Evolutionary conservation across 2,113 vertebrate genomes (phyloP).

Genomic region (Spizaetus ornatus): DNA sequence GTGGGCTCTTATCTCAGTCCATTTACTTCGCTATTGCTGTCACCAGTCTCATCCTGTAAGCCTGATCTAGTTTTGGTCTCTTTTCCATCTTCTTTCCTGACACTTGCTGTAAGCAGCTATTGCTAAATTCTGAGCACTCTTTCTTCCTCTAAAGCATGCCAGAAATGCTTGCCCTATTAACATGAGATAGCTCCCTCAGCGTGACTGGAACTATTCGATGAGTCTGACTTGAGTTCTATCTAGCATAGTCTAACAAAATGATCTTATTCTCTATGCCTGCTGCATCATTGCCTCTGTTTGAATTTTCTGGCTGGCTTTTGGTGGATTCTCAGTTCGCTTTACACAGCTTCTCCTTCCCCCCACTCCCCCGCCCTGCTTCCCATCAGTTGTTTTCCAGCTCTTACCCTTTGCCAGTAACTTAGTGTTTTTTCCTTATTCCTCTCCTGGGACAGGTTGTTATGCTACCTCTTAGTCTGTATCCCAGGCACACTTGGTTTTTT

Average conservation of each 20-base stretch:
- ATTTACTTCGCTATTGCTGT: background rate
- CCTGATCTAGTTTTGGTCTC: background rate
- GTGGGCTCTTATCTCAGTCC: background rate
- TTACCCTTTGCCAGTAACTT: background rate
- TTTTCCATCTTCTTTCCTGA: background rate
- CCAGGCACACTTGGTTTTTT: background rate
- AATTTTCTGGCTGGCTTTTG: background rate
- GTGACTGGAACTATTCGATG: background rate
- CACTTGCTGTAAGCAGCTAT: background rate
- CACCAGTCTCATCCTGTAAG: background rate
- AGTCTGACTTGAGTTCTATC: background rate
- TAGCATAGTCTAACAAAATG: background rate
- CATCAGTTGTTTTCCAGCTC: background rate
- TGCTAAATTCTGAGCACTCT: background rate
- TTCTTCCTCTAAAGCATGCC: background rate
- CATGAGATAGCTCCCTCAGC: background rate
- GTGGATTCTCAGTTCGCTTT: background rate
- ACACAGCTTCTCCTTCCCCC: background rate
- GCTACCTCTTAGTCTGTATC: background rate
- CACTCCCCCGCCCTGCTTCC: accelerated
- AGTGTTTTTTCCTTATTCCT: background rate
- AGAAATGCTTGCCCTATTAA: background rate
- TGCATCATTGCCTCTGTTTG: background rate
- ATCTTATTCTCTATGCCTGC: background rate
- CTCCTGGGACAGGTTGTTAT: background rate